These are phyloP conservation scores for Phyllotreta striolata DNA, from an alignment of 2,888 invertebrate genomes.

Conservation along the genomic window DNA sequence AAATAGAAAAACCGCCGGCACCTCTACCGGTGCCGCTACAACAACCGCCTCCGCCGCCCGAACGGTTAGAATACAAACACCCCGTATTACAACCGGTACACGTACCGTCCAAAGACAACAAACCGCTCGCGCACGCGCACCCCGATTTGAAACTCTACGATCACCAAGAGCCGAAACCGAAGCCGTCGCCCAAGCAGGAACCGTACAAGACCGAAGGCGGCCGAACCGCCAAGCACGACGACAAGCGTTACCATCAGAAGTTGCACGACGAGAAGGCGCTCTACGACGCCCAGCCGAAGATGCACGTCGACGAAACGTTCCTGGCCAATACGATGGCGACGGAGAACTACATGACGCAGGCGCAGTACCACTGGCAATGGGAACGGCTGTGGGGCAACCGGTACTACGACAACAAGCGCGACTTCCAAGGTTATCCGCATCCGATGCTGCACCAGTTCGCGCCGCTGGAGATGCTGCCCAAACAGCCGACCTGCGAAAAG, in stretches of 20 bases:
- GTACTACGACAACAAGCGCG: slow-evolving; percentile 65
- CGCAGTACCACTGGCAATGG: slow-evolving; percentile 72
- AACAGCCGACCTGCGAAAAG: slow-evolving; percentile 53
- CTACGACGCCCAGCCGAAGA: slow-evolving; percentile 54
- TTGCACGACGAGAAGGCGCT: slow-evolving; percentile 50
- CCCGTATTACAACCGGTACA: slow-evolving; percentile 22
- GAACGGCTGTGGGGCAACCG: slow-evolving; percentile 67
- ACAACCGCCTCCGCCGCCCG: not conserved
- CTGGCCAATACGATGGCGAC: slow-evolving; percentile 71
- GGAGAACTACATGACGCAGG: slow-evolving; percentile 65
- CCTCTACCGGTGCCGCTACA: not conserved
- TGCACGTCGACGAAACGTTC: slow-evolving; percentile 61
- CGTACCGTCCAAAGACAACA: slow-evolving; percentile 61
- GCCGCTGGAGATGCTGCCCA: slow-evolving; percentile 57
- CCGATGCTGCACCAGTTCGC: slow-evolving; percentile 56
- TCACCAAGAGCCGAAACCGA: slow-evolving; percentile 48
- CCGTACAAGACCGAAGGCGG: slow-evolving; percentile 47
- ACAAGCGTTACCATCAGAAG: slow-evolving; percentile 51
- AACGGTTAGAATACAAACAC: slow-evolving; percentile 8
- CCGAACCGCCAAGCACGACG: slow-evolving; percentile 62
- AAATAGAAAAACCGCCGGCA: no score
- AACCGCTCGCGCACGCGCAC: slow-evolving; percentile 58
- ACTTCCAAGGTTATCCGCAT: slow-evolving; percentile 53
- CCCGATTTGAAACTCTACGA: slow-evolving; percentile 56
- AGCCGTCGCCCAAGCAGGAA: slow-evolving; percentile 59